Evolutionary conservation across 1,140 invertebrate species (phyloP).

Genomic region (Drosophila equinoxialis): DNA sequence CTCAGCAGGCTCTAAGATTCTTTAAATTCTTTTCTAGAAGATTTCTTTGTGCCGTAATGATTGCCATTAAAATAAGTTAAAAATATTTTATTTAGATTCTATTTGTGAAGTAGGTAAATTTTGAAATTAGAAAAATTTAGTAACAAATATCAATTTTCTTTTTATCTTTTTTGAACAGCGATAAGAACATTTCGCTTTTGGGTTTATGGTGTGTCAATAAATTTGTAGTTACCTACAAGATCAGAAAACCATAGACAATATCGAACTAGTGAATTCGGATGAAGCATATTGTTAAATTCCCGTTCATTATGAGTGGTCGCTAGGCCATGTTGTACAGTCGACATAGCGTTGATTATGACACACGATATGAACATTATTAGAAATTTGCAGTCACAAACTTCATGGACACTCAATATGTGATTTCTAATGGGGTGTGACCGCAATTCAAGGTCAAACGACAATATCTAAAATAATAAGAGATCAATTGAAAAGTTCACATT

Average conservation of each 20-base stretch:
- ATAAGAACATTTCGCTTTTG: too few relatives aligned
- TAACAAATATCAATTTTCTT: too few relatives aligned
- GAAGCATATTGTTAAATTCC: neutral
- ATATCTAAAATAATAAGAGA: neutral
- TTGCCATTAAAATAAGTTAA: too few relatives aligned
- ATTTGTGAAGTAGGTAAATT: too few relatives aligned
- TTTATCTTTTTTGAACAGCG: too few relatives aligned
- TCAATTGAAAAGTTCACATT: neutral
- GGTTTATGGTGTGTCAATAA: too few relatives aligned
- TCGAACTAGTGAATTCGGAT: neutral
- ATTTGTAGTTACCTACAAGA: too few relatives aligned
- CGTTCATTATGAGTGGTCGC: neutral
- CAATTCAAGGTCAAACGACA: constrained; percentile 8
- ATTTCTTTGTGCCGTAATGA: constrained; percentile 43
- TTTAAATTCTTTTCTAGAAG: constrained; percentile 24
- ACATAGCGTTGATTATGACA: constrained; percentile 10
- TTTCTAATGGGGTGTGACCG: constrained; percentile 19
- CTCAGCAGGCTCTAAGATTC: constrained; percentile 35
- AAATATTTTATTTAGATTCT: too few relatives aligned
- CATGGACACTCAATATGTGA: constrained; percentile 22
- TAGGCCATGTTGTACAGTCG: constrained; percentile 13
- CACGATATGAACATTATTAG: constrained; percentile 29
- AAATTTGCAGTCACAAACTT: constrained; percentile 27
- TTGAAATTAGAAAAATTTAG: too few relatives aligned
- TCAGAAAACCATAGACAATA: too few relatives aligned